A percentile compares a stretch with the other conserved stretches of the same genome.
Evolutionary conservation across 2,113 vertebrate genomes (phyloP).

Genomic region (Colinus virginianus): DNA sequence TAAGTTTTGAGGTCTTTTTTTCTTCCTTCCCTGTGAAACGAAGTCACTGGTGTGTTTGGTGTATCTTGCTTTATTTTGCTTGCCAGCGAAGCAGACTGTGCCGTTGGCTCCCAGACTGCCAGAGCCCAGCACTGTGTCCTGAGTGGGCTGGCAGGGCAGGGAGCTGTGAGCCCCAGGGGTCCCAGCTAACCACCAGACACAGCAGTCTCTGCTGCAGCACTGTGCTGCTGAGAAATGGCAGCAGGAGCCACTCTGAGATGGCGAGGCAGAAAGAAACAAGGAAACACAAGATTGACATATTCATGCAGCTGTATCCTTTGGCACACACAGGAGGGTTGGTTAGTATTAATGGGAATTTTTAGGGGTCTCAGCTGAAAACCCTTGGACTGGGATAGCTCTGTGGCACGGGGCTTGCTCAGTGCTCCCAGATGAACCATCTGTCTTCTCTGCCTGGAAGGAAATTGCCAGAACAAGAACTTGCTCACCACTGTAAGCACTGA

Average conservation of each 20-base stretch:
- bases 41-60: background rate
- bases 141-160: background rate
- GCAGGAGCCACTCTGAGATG: background rate
- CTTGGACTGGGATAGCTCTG: background rate
- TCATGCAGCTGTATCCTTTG: background rate
- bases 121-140: background rate
- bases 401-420: background rate
- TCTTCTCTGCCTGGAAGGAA: constrained; percentile 43
- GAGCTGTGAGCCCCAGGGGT: background rate
- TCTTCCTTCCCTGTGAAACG: background rate
- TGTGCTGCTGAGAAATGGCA: background rate
- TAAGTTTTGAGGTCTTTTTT: background rate
- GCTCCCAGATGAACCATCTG: constrained; percentile 19
- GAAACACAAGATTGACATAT: accelerated
- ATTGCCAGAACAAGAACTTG: constrained; percentile 27
- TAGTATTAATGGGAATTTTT: constrained; percentile 27
- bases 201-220: background rate
- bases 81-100: background rate
- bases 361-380: background rate
- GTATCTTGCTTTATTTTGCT: background rate
- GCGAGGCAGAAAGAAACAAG: background rate
- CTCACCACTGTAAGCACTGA: background rate
- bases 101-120: background rate
- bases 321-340: background rate
- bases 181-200: background rate